These are phyloP conservation scores for Donacobius atricapilla DNA, from an alignment of 2,113 vertebrate species.

Conservation along the genomic window DNA sequence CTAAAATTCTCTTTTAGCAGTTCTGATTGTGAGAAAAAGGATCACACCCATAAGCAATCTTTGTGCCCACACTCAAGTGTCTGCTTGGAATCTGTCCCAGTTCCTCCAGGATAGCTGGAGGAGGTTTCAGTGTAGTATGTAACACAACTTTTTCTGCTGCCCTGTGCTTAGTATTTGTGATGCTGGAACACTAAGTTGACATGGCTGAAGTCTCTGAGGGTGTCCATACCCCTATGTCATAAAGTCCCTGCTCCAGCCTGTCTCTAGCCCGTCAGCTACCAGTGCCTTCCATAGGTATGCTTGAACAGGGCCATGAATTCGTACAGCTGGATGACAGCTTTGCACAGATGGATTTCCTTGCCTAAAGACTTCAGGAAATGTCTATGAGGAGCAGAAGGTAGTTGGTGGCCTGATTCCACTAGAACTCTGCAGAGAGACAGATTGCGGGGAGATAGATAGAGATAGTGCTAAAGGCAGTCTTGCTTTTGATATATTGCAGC, in stretches of 20 bases:
- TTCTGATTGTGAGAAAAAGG: not conserved
- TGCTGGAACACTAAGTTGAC: not conserved
- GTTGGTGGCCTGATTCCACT: not conserved
- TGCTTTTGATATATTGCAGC: too few relatives aligned
- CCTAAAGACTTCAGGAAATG: not conserved
- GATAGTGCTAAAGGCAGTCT: too few relatives aligned
- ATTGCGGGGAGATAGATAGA: too few relatives aligned
- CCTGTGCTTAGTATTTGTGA: not conserved
- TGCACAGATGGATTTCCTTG: not conserved
- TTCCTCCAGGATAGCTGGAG: not conserved
- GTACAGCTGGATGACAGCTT: not conserved
- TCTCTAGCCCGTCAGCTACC: not conserved
- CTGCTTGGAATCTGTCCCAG: not conserved
- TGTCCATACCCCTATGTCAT: fast-evolving
- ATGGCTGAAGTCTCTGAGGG: not conserved
- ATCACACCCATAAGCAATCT: not conserved
- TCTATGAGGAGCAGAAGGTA: not conserved
- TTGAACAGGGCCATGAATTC: not conserved
- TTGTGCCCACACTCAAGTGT: not conserved
- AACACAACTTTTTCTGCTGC: not conserved
- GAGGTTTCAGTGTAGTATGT: not conserved
- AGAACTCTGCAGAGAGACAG: too few relatives aligned
- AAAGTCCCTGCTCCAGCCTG: fast-evolving
- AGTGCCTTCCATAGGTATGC: too few relatives aligned
- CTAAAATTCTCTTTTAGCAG: not conserved